Percentiles rank a stretch among this genome's conserved stretches.
Evolutionary conservation across 1,140 invertebrate genomes (phyloP).

Genomic region (Hycleus cichorii): DNA sequence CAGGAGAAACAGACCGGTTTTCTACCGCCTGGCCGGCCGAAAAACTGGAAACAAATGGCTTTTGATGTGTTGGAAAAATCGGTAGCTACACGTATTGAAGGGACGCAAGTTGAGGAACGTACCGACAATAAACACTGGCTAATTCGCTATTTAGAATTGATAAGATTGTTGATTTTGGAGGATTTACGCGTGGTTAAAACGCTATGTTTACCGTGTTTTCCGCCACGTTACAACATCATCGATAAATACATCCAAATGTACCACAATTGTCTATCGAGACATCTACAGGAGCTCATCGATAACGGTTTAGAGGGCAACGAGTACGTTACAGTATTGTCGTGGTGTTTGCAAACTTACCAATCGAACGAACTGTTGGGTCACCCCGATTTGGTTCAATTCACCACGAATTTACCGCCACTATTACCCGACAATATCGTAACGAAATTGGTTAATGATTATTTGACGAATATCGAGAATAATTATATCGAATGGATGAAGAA

Average conservation of each 20-base stretch:
- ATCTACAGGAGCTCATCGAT: constrained; percentile 80
- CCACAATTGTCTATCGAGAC: constrained; percentile 76
- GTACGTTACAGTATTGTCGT: constrained; percentile 87
- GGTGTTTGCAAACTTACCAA: constrained; percentile 84
- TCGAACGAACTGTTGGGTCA: constrained; percentile 81
- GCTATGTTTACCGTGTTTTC: constrained; percentile 89
- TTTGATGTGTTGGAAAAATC: constrained; percentile 77
- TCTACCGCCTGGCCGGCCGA: constrained; percentile 86
- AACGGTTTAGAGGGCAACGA: constrained; percentile 92
- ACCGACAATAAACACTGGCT: constrained; percentile 94
- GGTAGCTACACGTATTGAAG: constrained; percentile 76
- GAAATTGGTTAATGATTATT: neutral
- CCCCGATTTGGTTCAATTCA: constrained; percentile 77
- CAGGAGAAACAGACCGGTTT: constrained; percentile 79
- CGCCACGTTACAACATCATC: constrained; percentile 90
- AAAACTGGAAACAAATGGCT: constrained; percentile 84
- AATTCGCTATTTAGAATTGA: constrained; percentile 65
- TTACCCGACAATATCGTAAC: constrained; percentile 51
- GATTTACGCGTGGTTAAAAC: constrained; percentile 90
- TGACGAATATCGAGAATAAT: constrained; percentile 81
- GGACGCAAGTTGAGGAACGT: constrained; percentile 87
- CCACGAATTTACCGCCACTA: constrained; percentile 60
- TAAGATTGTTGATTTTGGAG: constrained; percentile 79
- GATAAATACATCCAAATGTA: constrained; percentile 91
- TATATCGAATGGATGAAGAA: constrained; percentile 96